Base-by-base conservation (phyloP, 2,888 invertebrate species). In the Drosophila eohydei region DNA sequence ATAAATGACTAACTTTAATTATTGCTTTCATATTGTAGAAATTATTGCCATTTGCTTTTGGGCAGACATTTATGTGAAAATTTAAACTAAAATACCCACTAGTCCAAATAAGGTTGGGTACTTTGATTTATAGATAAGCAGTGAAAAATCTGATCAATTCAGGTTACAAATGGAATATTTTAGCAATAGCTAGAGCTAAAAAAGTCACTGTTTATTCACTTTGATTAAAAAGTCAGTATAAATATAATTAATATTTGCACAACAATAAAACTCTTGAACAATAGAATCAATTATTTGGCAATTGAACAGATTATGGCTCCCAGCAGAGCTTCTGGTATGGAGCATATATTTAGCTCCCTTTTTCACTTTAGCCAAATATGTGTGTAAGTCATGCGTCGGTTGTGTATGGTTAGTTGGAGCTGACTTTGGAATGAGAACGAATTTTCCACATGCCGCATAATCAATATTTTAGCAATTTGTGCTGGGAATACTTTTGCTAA, bases 1-100 rank as follows among this genome's bases (percentile, higher is more conserved):
- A 44, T 54, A 43, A 69, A 55, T 30, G 16, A 44, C 50, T 56
- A 58, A 70, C 65, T 70, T 73, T 62, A 65, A 62, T 74, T 65
- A 44, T 58, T 40, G 21, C 40, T 48, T 30, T 51, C 48, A 69
- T 50, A 51, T 46, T 46, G 21, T 41, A 11, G 26, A 36, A 28
- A 21, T 51, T 60, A 28, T 40, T 60, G 32, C 43, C 52, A 48
- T 57, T 41, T 51, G 26, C 32, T 38, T 38, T 21, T 66, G 30
- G 36, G 0, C 14, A 40, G 21, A 36, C 43, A 54, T 59, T 26
- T 46, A 14, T 58, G 32, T 16, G 30, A n/a, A 12, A 34, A 51
- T 34, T 38, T 43, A 7, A 14, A 11, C 38, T 16, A 16, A 2
- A 11, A 30, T 30, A 41, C 16, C 43, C 50, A 51, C 1, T 14